Percentiles rank a stretch among this genome's conserved stretches.
Evolutionary conservation across 1,140 invertebrate species (phyloP).

Genomic region (Colletes gigas): DNA sequence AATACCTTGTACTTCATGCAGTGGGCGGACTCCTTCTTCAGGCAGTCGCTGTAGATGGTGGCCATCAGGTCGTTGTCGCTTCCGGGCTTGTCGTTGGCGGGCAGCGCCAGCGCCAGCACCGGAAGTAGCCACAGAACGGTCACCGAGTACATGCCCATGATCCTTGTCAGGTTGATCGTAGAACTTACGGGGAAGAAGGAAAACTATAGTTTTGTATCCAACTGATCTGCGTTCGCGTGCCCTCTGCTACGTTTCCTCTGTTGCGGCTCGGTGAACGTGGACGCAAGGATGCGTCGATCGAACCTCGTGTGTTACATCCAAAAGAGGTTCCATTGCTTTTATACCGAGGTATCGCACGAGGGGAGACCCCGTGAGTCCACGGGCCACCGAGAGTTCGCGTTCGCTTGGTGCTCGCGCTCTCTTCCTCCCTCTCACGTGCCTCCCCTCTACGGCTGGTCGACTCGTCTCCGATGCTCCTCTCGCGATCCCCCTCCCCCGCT

Average conservation of each 20-base stretch:
- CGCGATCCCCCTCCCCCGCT: constrained; percentile 6
- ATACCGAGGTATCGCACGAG: constrained; percentile 78
- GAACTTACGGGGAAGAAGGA: background rate
- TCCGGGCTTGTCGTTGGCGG: constrained; percentile 84
- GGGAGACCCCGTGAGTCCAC: constrained; percentile 71
- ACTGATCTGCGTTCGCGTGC: background rate
- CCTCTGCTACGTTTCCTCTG: no score
- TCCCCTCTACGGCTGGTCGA: constrained; percentile 54
- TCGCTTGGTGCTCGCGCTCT: constrained; percentile 43
- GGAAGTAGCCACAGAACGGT: constrained; percentile 64
- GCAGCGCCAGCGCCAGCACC: constrained; percentile 82
- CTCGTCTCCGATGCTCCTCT: constrained; percentile 33
- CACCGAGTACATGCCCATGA: constrained; percentile 59
- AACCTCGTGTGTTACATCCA: constrained; percentile 79
- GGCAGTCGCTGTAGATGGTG: constrained; percentile 88
- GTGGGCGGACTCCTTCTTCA: constrained; percentile 89
- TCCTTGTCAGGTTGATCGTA: background rate
- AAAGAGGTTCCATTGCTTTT: constrained; percentile 81
- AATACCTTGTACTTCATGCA: constrained; percentile 93
- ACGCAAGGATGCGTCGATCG: constrained; percentile 62
- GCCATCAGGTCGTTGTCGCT: constrained; percentile 89
- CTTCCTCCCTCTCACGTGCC: constrained; percentile 39
- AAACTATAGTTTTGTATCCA: no score
- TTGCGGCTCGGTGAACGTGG: constrained; percentile 20
- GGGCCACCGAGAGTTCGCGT: constrained; percentile 67